Evolutionary conservation across 1,140 invertebrate genomes (phyloP).

Genomic region (Helicoverpa armigera): DNA sequence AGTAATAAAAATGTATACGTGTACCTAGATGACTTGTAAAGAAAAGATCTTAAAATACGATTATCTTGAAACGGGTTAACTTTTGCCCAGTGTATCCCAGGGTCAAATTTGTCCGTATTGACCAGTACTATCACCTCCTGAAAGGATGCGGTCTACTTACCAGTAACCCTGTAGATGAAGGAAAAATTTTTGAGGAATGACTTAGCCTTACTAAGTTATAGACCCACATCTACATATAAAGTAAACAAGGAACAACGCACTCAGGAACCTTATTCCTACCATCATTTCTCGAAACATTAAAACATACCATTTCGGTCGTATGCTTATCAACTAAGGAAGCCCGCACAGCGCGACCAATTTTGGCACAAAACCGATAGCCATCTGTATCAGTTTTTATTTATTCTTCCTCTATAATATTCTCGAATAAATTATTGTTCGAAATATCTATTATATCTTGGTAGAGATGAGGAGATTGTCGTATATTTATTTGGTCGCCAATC

Average conservation of each 20-base stretch:
- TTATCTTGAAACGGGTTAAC: too few relatives aligned
- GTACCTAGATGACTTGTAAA: too few relatives aligned
- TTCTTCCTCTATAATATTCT: conserved; percentile 61
- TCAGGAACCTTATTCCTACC: conserved; percentile 13
- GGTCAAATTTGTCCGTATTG: too few relatives aligned
- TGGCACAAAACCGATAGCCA: conserved; percentile 64
- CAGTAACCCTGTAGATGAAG: too few relatives aligned
- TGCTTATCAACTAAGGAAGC: conserved; percentile 34
- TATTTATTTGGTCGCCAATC: conserved; percentile 65
- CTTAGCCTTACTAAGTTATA: neutral
- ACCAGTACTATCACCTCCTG: too few relatives aligned
- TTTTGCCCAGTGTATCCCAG: too few relatives aligned
- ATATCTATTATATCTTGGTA: conserved; percentile 68
- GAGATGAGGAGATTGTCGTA: conserved; percentile 64
- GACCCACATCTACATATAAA: neutral
- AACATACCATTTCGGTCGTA: conserved; percentile 20
- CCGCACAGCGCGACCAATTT: conserved; percentile 64
- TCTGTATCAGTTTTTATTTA: conserved; percentile 75
- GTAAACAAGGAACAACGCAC: neutral
- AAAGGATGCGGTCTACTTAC: too few relatives aligned
- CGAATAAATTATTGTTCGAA: conserved; percentile 69
- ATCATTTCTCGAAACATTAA: conserved; percentile 14
- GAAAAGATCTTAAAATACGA: too few relatives aligned
- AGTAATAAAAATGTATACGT: too few relatives aligned
- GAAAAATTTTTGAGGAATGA: too few relatives aligned